phyloP scores from a whole-genome alignment of 2,797 vertebrate species.

The Adelosebastes latens region DNA sequence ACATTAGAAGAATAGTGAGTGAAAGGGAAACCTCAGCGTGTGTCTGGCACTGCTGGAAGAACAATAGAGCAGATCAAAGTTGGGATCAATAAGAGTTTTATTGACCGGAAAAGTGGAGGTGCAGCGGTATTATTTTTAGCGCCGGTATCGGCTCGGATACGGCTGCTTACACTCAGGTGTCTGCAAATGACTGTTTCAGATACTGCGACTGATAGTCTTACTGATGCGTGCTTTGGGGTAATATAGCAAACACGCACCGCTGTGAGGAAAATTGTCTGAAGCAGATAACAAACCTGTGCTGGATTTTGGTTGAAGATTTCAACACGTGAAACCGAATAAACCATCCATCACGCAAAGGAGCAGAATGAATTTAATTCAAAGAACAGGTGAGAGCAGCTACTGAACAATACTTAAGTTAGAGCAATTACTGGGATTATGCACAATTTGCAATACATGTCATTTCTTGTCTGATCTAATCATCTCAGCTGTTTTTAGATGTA shows the following conservation, averaged over 20 bases:
- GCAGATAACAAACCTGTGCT: constrained; percentile 18
- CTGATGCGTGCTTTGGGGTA: constrained; percentile 27
- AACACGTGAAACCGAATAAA: not conserved
- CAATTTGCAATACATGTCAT: not conserved
- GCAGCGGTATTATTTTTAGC: constrained; percentile 48
- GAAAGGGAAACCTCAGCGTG: constrained; percentile 61
- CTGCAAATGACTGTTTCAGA: constrained; percentile 44
- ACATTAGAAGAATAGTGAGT: constrained; percentile 50
- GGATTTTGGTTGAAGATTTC: constrained; percentile 5
- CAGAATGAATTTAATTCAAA: not conserved
- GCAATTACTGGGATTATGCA: not conserved
- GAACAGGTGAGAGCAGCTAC: not conserved
- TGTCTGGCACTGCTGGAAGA: constrained; percentile 54
- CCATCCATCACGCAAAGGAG: not conserved
- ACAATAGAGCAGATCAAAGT: constrained; percentile 50
- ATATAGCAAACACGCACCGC: constrained; percentile 10
- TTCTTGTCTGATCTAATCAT: not conserved
- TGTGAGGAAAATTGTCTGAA: constrained; percentile 32
- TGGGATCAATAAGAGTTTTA: constrained; percentile 58
- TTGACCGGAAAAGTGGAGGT: constrained; percentile 62
- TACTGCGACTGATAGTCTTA: constrained; percentile 24
- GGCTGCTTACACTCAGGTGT: constrained; percentile 1
- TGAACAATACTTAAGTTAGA: not conserved
- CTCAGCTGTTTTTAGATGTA: not conserved
- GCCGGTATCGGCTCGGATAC: not conserved